Conservation (phyloP, 2,797 vertebrate species). For the Pipistrellus pipistrellus region DNA sequence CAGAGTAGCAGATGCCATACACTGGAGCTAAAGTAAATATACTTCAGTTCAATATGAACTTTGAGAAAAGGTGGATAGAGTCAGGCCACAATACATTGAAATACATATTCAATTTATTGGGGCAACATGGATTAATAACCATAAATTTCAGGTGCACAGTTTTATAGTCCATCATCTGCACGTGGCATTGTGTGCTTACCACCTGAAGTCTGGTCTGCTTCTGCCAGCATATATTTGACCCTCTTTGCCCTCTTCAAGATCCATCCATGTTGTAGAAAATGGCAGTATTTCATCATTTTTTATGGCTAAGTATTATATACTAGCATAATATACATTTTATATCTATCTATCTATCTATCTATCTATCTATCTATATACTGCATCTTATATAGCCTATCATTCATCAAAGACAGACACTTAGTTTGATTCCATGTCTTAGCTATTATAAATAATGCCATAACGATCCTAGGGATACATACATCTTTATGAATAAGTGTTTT, state of each 20-base stretch:
- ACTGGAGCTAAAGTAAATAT: not conserved
- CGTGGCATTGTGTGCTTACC: not conserved
- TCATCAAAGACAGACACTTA: not conserved
- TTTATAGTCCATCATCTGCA: not conserved
- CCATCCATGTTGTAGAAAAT: not conserved
- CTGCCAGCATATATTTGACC: not conserved
- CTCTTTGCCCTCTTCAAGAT: not conserved
- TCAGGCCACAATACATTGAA: too few relatives aligned
- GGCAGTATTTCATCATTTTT: not conserved
- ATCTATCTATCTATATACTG: not conserved
- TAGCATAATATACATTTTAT: not conserved
- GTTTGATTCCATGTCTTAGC: not conserved
- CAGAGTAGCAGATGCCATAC: not conserved
- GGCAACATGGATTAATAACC: not conserved
- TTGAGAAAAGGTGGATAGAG: not conserved
- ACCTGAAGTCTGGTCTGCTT: not conserved
- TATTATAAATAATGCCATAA: not conserved
- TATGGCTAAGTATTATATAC: not conserved
- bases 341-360: not conserved
- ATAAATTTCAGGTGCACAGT: not conserved
- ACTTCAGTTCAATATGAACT: not conserved
- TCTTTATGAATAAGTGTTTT: not conserved
- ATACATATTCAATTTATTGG: not conserved
- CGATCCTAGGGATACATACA: not conserved
- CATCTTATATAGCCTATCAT: not conserved